phyloP scores from a whole-genome alignment of 2,888 invertebrate genomes.

The Macrophya alboannulata region DNA sequence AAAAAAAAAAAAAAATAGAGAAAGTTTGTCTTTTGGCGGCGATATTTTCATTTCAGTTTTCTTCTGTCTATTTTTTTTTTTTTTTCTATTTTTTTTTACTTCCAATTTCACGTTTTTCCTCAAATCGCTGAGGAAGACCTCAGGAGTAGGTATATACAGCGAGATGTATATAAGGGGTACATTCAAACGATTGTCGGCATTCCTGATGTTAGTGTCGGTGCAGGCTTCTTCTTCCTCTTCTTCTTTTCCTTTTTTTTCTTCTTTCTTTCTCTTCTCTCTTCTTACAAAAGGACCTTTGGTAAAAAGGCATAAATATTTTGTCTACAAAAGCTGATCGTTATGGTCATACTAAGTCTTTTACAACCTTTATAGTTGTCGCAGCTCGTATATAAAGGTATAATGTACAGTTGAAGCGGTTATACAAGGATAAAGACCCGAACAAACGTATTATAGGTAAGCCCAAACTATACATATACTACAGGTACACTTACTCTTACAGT shows the following conservation, averaged over 20 bases:
- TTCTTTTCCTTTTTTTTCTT: background rate
- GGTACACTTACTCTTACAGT: too few species aligned
- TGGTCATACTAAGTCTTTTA: conserved; percentile 71
- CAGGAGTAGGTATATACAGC: background rate
- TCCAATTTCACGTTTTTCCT: background rate
- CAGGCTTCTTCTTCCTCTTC: background rate
- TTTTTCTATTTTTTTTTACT: background rate
- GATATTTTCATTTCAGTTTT: background rate
- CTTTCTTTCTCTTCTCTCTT: background rate
- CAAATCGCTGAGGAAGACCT: background rate
- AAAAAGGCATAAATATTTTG: conserved; percentile 67
- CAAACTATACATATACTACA: too few species aligned
- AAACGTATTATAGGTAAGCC: too few species aligned
- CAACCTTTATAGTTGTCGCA: conserved; percentile 63
- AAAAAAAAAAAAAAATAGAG: too few species aligned
- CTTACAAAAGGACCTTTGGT: background rate
- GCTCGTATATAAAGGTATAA: background rate
- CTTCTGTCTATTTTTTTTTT: too few species aligned
- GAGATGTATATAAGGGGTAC: background rate
- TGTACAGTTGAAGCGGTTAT: background rate
- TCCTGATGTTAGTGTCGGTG: background rate
- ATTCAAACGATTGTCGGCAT: conserved; percentile 13
- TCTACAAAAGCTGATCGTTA: conserved; percentile 69
- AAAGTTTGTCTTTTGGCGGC: background rate
- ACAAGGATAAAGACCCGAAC: background rate